Evolutionary conservation across 1,140 invertebrate species (phyloP).

Genomic region (Zaprionus ornatus): DNA sequence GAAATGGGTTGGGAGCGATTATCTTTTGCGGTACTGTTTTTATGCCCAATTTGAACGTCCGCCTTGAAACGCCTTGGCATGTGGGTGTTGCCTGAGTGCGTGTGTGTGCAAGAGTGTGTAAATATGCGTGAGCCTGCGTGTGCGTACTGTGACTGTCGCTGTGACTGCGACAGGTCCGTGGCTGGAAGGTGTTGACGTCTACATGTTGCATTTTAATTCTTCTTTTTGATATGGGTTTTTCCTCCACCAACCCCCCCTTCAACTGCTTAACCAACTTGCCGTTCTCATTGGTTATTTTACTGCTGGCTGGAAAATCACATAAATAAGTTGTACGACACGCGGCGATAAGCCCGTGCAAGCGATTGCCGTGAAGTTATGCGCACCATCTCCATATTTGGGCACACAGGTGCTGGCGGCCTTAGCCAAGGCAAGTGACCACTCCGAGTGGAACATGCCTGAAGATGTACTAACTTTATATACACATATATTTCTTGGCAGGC

Average conservation of each 20-base stretch:
- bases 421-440: constrained; percentile 53
- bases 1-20: constrained; percentile 53
- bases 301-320: constrained; percentile 57
- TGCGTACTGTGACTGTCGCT: constrained; percentile 1
- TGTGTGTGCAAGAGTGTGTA: constrained; percentile 5
- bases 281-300: background rate
- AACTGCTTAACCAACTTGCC: constrained; percentile 15
- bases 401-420: constrained; percentile 67
- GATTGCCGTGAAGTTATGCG: constrained; percentile 75
- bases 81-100: constrained; percentile 37
- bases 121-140: background rate
- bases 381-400: constrained; percentile 70
- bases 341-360: constrained; percentile 49
- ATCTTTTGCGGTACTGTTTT: constrained; percentile 75
- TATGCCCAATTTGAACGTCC: constrained; percentile 81
- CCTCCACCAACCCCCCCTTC: background rate
- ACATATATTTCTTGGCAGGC: constrained; percentile 14
- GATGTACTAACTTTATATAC: background rate
- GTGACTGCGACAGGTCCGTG: constrained; percentile 31
- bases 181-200: constrained; percentile 72
- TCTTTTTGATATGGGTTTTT: constrained; percentile 58
- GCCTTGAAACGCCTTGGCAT: constrained; percentile 78
- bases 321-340: constrained; percentile 79
- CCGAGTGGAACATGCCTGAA: background rate
- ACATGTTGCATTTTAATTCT: constrained; percentile 81